Evolutionary conservation across 2,113 vertebrate species (phyloP), one percentile per base, ranked within the genome.

Genomic region (Azemiops feae): DNA sequence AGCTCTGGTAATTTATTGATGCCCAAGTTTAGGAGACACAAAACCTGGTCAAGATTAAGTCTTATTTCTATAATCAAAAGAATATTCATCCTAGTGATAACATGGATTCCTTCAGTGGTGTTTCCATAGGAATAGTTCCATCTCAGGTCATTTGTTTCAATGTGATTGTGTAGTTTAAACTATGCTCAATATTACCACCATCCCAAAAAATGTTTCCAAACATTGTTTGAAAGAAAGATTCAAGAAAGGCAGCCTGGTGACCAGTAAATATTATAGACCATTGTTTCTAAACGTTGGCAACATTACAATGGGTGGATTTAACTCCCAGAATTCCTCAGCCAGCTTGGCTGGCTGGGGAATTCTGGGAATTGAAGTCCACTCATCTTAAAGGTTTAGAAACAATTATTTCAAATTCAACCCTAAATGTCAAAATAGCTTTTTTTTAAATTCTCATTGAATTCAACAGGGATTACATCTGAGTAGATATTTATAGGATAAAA

Each of bases 11-110:
- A 86, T 74, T 0, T n/a, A 85, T 87, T 39, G 52, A 30, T 85
- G 90, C 87, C 23, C 27, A 39, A 39, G 88, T 93, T 93, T 91
- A 81, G 64, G 43, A 57, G 88, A 50, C 89, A 88, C 52, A 88
- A 93, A 93, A 86, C 93, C 85, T 88, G 53, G 16, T 74, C 43
- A 50, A 43, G 85, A 30, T 47, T 22, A 23, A 91, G 64, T 53
- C 91, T 89, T 85, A 91, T 89, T 93, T 81, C 87, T 57, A 91
- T 43, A 89, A 11, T 85, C 39, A 57, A 43, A 81, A 39, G 53
- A 60, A 91, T 74, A 91, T 85, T 89, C 34, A 93, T 88, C 89
- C 60, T 50, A 81, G 30, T 23, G 9, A 30, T 87, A 81, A 90
- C 1, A 91, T 43, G 22, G 85, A 57, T 89, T 54, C 50, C 30